Percentiles rank a stretch among this genome's conserved stretches.
These are phyloP conservation scores for Antrozous pallidus DNA, from an alignment of 2,797 vertebrate species.

Conservation along the genomic window DNA sequence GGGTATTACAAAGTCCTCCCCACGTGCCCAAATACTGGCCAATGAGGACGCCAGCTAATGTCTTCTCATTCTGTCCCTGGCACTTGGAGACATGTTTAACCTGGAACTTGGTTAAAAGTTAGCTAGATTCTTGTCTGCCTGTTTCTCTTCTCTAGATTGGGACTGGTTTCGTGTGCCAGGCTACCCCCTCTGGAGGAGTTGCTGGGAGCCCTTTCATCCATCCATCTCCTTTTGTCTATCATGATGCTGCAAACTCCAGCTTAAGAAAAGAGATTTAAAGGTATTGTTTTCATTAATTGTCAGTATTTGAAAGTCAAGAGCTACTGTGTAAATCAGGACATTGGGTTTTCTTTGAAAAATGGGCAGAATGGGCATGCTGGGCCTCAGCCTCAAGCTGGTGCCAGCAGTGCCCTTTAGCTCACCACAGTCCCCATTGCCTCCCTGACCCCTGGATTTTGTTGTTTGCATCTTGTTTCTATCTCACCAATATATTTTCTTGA, in stretches of 20 bases:
- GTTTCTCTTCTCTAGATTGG: not conserved
- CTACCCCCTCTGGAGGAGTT: not conserved
- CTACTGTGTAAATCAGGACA: not conserved
- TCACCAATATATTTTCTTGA: not conserved
- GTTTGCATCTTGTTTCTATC: not conserved
- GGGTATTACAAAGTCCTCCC: not conserved
- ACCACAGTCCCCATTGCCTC: not conserved
- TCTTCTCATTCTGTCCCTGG: not conserved
- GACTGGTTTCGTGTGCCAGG: not conserved
- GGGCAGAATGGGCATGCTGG: not conserved
- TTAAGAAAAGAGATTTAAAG: not conserved
- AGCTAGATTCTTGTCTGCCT: not conserved
- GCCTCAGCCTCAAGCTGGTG: not conserved
- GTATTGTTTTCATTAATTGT: not conserved
- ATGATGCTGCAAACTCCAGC: not conserved
- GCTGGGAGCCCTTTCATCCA: accelerated
- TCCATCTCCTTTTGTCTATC: not conserved
- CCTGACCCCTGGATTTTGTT: not conserved
- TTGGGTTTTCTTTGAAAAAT: not conserved
- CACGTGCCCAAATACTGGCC: not conserved
- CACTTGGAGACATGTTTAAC: not conserved
- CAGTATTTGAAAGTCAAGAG: not conserved
- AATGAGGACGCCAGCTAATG: not conserved
- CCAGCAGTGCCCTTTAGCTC: not conserved
- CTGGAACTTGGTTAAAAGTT: not conserved